These are phyloP conservation scores for Podarcis cretensis DNA, from an alignment of 2,113 vertebrate species.

Conservation along the genomic window DNA sequence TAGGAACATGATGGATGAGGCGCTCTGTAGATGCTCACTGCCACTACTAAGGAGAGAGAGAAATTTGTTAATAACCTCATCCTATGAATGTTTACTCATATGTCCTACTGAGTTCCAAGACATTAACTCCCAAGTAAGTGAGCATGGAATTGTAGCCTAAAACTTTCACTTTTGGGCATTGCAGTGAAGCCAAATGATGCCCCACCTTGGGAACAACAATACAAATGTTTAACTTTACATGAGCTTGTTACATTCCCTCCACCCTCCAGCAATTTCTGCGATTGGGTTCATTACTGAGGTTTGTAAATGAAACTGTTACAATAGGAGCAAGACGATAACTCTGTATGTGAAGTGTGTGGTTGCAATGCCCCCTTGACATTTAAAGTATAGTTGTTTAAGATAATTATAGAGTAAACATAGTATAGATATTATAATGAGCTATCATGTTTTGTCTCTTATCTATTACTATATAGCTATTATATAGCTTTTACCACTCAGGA, in stretches of 20 bases:
- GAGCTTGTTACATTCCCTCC: background rate
- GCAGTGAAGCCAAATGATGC: background rate
- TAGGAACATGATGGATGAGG: background rate
- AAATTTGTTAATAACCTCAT: background rate
- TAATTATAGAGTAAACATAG: conserved; percentile 30
- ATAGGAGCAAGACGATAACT: background rate
- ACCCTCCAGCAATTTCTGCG: background rate
- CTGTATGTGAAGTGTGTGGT: background rate
- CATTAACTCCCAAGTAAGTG: background rate
- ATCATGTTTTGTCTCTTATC: conserved; percentile 24
- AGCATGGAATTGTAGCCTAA: background rate
- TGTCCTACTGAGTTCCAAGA: background rate
- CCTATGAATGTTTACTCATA: background rate
- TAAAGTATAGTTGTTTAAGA: conserved; percentile 23
- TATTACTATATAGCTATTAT: conserved; percentile 21
- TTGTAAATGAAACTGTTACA: conserved; percentile 8
- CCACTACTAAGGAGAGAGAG: background rate
- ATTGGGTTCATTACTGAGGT: background rate
- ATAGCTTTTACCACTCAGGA: conserved; percentile 19
- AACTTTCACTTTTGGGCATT: background rate
- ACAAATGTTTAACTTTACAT: background rate
- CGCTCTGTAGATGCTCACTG: background rate
- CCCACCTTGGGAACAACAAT: background rate
- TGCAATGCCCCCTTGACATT: conserved; percentile 15
- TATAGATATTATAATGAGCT: conserved; percentile 17